phyloP scores from a whole-genome alignment of 2,797 vertebrate genomes.

The Bucorvus abyssinicus region DNA sequence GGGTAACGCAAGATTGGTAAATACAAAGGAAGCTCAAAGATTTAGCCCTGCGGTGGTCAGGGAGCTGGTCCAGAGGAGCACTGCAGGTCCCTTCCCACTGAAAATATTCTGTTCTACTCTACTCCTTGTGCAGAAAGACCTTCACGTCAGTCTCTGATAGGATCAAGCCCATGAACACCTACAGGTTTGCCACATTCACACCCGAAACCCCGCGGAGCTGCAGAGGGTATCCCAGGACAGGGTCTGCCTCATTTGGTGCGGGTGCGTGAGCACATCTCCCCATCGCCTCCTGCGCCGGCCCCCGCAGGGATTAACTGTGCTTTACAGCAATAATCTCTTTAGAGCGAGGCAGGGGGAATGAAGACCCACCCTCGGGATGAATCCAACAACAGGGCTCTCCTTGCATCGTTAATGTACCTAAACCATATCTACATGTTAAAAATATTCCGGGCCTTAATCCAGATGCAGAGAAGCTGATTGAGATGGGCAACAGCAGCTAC shows the following conservation, averaged over 20 bases:
- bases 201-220: background rate
- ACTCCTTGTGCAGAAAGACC: background rate
- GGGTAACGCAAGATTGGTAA: fast-evolving
- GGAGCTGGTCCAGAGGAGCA: background rate
- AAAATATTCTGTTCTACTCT: background rate
- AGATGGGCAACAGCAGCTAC: background rate
- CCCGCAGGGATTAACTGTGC: background rate
- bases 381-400: background rate
- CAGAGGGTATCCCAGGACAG: background rate
- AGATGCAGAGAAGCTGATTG: background rate
- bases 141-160: background rate
- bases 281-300: background rate
- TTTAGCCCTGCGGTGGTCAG: background rate
- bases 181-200: background rate
- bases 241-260: fast-evolving
- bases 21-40: background rate
- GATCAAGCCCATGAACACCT: background rate
- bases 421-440: background rate
- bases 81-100: background rate
- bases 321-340: background rate
- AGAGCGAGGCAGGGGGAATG: background rate
- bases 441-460: background rate
- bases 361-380: background rate
- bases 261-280: background rate
- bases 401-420: background rate